A percentile compares a stretch with the other conserved stretches of the same genome.
These are phyloP conservation scores for Platichthys stellatus DNA, from an alignment of 2,113 vertebrate species.

Conservation along the genomic window DNA sequence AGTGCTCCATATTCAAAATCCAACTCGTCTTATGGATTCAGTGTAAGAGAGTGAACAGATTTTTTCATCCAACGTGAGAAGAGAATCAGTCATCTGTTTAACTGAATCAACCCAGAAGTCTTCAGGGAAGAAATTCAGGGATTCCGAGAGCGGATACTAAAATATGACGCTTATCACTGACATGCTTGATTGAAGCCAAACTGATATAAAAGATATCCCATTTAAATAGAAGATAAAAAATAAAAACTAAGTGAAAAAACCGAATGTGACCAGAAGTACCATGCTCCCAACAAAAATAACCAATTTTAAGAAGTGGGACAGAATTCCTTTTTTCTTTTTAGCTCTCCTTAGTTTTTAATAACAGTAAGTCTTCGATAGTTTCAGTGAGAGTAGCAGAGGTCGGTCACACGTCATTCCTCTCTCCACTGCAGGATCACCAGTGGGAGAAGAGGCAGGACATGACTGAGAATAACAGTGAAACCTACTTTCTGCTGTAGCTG, in stretches of 20 bases:
- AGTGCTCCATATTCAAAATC: not conserved
- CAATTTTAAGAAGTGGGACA: not conserved
- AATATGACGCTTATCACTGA: no score
- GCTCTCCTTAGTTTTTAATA: no score
- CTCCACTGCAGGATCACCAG: not conserved
- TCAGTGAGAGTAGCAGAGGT: not conserved
- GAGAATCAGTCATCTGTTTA: not conserved
- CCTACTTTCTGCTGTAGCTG: not conserved
- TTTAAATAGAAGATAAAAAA: not conserved
- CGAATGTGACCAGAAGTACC: not conserved
- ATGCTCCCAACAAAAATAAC: not conserved
- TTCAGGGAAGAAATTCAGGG: no score
- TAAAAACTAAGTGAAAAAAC: not conserved
- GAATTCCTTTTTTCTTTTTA: not conserved
- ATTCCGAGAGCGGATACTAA: no score
- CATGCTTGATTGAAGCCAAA: no score
- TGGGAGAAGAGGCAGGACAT: no score
- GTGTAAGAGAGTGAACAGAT: not conserved
- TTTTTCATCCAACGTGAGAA: not conserved
- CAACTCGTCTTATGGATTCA: slow-evolving; percentile 1
- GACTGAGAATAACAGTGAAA: not conserved
- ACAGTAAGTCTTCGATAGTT: no score
- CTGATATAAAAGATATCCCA: no score
- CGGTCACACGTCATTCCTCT: not conserved
- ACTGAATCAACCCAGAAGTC: not conserved